Conservation (phyloP, 2,888 invertebrate species). For the Augiades crinisus region DNA sequence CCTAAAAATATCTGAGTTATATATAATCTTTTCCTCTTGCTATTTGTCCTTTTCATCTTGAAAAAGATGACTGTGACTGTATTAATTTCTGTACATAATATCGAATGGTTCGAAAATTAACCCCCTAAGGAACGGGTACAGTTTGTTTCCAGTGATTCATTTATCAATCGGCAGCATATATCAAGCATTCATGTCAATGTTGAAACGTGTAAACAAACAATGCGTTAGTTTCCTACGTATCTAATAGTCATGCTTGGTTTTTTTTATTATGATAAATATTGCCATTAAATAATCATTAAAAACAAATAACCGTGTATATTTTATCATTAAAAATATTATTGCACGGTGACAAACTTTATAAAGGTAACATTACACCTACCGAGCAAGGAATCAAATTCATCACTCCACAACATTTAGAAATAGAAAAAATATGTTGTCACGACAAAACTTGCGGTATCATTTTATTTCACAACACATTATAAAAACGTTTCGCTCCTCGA, state of each 20-base stretch:
- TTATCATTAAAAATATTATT: too few relatives aligned
- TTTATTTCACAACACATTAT: conserved; percentile 74
- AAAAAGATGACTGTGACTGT: too few relatives aligned
- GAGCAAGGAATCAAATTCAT: conserved; percentile 26
- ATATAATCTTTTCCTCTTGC: too few relatives aligned
- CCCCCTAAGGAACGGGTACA: background rate
- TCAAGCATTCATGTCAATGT: conserved; percentile 15
- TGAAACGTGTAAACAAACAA: conserved; percentile 10
- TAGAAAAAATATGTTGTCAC: conserved; percentile 53
- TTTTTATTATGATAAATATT: too few relatives aligned
- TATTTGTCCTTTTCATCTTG: too few relatives aligned
- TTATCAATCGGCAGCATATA: conserved; percentile 24
- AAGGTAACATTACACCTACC: background rate
- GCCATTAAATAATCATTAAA: too few relatives aligned
- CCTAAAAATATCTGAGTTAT: too few relatives aligned
- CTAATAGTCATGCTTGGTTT: too few relatives aligned
- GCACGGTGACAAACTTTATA: too few relatives aligned
- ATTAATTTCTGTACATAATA: too few relatives aligned
- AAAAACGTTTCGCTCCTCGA: conserved; percentile 62
- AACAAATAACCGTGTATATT: too few relatives aligned
- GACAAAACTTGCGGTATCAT: conserved; percentile 50
- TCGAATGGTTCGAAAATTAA: conserved; percentile 5
- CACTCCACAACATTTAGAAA: conserved; percentile 29
- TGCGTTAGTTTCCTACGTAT: background rate
- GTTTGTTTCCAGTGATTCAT: conserved; percentile 17